phyloP scores from a whole-genome alignment of 2,113 vertebrate genomes.

The Otocyon megalotis region DNA sequence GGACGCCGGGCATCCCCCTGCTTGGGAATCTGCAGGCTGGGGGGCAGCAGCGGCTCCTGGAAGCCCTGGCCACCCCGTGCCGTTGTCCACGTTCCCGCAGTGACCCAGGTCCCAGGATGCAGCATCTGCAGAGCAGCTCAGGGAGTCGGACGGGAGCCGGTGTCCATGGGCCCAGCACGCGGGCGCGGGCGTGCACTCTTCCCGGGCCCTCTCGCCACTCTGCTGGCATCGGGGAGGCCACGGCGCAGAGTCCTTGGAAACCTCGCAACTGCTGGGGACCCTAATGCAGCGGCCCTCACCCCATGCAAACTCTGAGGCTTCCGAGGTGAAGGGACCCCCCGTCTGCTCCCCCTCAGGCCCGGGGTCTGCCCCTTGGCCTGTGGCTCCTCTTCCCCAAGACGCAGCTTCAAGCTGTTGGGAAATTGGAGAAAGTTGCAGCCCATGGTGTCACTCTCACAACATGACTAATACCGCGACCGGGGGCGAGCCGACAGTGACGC shows the following conservation, averaged over 20 bases:
- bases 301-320: background rate
- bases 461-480: background rate
- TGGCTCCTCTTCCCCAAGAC: background rate
- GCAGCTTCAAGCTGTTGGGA: background rate
- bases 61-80: background rate
- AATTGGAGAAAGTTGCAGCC: background rate
- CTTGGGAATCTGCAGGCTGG: too few species aligned
- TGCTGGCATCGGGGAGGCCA: background rate
- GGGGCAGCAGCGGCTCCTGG: too few species aligned
- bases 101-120: background rate
- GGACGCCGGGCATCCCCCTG: too few species aligned
- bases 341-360: fast-evolving
- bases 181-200: fast-evolving
- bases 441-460: background rate
- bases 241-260: background rate
- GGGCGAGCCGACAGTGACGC: background rate
- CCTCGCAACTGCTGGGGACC: background rate
- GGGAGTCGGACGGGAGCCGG: too few species aligned
- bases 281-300: background rate
- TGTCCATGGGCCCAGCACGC: background rate
- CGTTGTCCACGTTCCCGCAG: fast-evolving
- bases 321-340: background rate
- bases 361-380: too few species aligned
- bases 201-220: background rate
- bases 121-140: fast-evolving